Evolutionary conservation across 2,888 invertebrate genomes (phyloP).

Genomic region (Morpho achilles): DNA sequence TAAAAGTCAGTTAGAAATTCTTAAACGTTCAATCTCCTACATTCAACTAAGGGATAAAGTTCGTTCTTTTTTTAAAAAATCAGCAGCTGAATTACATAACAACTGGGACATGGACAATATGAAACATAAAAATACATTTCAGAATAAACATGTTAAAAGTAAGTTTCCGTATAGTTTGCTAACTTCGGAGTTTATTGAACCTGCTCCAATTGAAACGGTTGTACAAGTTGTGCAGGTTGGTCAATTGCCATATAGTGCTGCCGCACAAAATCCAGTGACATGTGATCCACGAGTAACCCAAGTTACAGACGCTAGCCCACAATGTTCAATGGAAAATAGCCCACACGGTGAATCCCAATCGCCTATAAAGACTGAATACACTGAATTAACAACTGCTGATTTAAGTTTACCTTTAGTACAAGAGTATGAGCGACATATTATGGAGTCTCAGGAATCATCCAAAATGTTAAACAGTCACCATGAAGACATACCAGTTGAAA

Average conservation of each 20-base stretch:
- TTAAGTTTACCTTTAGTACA: constrained; percentile 55
- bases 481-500: constrained; percentile 46
- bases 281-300: constrained; percentile 72
- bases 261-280: constrained; percentile 69
- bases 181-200: constrained; percentile 79
- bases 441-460: constrained; percentile 38
- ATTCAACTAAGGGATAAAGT: constrained; percentile 56
- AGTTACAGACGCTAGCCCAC: constrained; percentile 66
- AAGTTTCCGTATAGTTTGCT: constrained; percentile 68
- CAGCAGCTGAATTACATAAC: constrained; percentile 43
- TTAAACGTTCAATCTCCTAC: constrained; percentile 42
- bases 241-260: constrained; percentile 63
- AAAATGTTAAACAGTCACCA: constrained; percentile 35
- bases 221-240: constrained; percentile 82
- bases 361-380: constrained; percentile 64
- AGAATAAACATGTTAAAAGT: constrained; percentile 12
- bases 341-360: constrained; percentile 55
- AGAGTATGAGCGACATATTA: constrained; percentile 46
- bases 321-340: constrained; percentile 62
- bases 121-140: constrained; percentile 30
- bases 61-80: constrained; percentile 55
- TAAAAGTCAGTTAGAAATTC: constrained; percentile 39
- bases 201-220: constrained; percentile 54
- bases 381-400: constrained; percentile 69
- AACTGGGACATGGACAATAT: constrained; percentile 37